Conservation (phyloP, 2,113 vertebrate species). For the Alouatta palliata region DNA sequence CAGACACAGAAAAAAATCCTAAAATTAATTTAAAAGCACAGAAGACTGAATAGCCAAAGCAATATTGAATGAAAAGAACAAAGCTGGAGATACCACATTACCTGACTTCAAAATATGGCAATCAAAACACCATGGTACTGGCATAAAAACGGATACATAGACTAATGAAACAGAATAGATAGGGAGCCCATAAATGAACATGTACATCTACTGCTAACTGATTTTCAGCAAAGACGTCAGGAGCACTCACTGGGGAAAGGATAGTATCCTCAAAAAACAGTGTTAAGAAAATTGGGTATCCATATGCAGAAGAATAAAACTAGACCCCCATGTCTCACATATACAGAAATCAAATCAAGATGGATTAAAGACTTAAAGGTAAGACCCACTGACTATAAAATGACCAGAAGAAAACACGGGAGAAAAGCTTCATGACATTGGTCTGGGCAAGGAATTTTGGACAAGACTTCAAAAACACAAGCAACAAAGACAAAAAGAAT, state of each 20-base stretch:
- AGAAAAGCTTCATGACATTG: neutral
- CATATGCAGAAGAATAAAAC: neutral
- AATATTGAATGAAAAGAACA: neutral
- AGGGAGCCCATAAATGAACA: neutral
- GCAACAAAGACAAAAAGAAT: neutral
- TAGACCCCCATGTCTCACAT: neutral
- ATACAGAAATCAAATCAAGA: neutral
- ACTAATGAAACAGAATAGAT: neutral
- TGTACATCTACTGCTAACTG: neutral
- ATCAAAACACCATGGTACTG: neutral
- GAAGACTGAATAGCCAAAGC: neutral
- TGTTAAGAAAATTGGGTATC: neutral
- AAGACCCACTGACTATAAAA: neutral
- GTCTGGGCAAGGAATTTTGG: neutral
- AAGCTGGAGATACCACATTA: neutral
- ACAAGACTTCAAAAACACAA: neutral
- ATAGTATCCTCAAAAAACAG: neutral
- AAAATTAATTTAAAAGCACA: neutral
- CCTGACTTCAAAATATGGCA: neutral
- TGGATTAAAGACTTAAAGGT: neutral
- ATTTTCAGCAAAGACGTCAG: neutral
- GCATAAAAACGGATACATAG: neutral
- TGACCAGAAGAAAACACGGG: neutral
- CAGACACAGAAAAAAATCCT: neutral
- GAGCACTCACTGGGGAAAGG: neutral